Base-by-base conservation (phyloP, 2,797 vertebrate genomes). In the Premnoplex brunnescens region DNA sequence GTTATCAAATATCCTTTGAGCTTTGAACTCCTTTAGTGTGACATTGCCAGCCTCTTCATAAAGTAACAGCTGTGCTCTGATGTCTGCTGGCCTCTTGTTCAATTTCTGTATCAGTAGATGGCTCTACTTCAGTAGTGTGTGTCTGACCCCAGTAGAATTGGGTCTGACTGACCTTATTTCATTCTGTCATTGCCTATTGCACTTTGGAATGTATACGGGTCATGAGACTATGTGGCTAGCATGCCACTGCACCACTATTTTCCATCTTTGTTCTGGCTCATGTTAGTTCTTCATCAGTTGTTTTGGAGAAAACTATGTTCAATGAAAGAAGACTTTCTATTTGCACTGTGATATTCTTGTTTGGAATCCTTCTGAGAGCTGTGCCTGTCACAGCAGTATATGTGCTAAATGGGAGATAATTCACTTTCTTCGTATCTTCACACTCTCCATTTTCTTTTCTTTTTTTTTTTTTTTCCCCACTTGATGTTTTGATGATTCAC, bases 81-180 rank as follows among this genome's bases (percentile, higher is more conserved):
- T 36, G 22, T 77, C 82, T 89, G 68, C 55, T 77, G 82, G 48
- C 49, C 48, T 77, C 58, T 63, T 80, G 39, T n/a, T 43, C 51
- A 68, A 36, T 86, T 94, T 86, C 56, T 91, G 28, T 67, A 34
- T 88, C 39, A 55, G 22, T 51, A 69, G 69, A 73, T 69, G 66
- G 37, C 62, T 91, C 54, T 84, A 54, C 43, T 86, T 94, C 11
- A 21, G 48, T 14, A 86, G 46, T 4, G 24, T 60, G 23, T 58
- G 36, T 46, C 62, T 49, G 48, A 49, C 48, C 48, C 48, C 27
- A 49, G 48, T 51, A 75, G 51, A 93, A 88, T 72, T 73, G 39
- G 14, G 49, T 78, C 58, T 90, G 90, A 81, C 58, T 88, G 74
- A 43, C 28, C 36, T 78, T 90, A 79, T 88, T 96, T 88, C 43